Evolutionary conservation across 2,113 vertebrate genomes (phyloP).

Genomic region (Stegostoma tigrinum): DNA sequence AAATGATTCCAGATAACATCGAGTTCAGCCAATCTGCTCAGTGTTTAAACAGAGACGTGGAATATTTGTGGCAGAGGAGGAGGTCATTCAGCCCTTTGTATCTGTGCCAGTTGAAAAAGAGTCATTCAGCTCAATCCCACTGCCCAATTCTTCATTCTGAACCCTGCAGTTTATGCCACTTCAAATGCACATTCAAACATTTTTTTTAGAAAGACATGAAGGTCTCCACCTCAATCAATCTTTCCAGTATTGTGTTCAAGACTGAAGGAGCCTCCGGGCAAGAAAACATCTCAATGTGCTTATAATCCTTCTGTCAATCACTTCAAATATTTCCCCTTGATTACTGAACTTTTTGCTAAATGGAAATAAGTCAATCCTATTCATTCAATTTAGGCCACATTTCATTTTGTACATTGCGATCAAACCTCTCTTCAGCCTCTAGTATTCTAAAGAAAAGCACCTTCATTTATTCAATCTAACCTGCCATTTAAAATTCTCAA

Average conservation of each 20-base stretch:
- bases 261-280: no score
- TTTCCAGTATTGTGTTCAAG: no score
- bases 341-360: not conserved
- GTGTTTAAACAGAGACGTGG: not conserved
- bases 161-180: not conserved
- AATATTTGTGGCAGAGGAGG: not conserved
- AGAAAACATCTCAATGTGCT: not conserved
- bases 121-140: not conserved
- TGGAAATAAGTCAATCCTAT: not conserved
- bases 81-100: not conserved
- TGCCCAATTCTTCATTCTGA: not conserved
- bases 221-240: no score
- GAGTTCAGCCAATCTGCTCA: conserved; percentile 33
- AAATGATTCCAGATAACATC: conserved; percentile 45
- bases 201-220: not conserved
- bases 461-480: not conserved
- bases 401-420: not conserved
- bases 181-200: not conserved
- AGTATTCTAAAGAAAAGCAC: not conserved
- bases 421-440: not conserved
- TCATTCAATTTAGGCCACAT: not conserved
- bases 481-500: not conserved
- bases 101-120: not conserved
- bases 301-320: not conserved
- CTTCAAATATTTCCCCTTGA: not conserved